Conservation (phyloP, 2,113 vertebrate species). For the Nansenia antarctica region DNA sequence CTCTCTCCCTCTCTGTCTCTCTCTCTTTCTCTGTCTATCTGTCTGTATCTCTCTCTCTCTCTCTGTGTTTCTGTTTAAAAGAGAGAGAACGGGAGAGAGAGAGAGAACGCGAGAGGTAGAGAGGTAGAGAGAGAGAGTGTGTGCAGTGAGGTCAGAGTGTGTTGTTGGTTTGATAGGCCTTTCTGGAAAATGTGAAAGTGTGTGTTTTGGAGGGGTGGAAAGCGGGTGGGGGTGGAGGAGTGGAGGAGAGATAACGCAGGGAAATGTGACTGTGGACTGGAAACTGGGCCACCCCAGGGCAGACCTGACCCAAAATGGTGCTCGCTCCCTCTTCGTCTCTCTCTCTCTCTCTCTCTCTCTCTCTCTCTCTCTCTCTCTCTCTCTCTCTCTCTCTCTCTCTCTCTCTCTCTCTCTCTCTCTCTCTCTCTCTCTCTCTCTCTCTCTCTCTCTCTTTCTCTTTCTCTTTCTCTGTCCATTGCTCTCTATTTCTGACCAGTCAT, state of each 20-base stretch:
- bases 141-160: too few species aligned
- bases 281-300: background rate
- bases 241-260: background rate
- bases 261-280: background rate
- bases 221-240: background rate
- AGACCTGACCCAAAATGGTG: background rate
- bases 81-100: background rate
- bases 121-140: background rate
- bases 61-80: background rate
- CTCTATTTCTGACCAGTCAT: conserved; percentile 22
- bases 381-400: background rate
- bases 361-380: background rate
- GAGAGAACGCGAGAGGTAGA: background rate
- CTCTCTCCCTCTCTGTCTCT: background rate
- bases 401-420: conserved; percentile 10
- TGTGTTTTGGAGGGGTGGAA: background rate
- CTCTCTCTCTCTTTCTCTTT: conserved; percentile 17
- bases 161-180: background rate
- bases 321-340: background rate
- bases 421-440: conserved; percentile 14
- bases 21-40: background rate
- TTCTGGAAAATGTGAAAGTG: background rate
- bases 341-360: background rate
- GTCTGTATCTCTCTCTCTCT: background rate
- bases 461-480: conserved; percentile 6